Evolutionary conservation across 2,888 invertebrate species (phyloP), one percentile per base, ranked within the genome.

Genomic region (Leucoptera coffeella): DNA sequence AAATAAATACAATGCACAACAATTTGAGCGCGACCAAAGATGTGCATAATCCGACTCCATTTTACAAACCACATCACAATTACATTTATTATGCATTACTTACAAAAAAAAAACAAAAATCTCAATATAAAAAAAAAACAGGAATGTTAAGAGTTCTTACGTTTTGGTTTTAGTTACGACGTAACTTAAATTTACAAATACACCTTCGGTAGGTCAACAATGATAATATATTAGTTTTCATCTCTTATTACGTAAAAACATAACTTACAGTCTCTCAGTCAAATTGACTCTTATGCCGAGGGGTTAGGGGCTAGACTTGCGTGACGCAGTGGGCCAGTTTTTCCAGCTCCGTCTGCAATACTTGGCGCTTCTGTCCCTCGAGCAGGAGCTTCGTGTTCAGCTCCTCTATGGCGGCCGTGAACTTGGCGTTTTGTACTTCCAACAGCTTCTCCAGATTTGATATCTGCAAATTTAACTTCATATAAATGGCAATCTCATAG

Each of bases 241-340:
- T n/a, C n/a, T n/a, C n/a, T n/a, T n/a, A n/a, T n/a, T n/a, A n/a
- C n/a, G n/a, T n/a, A n/a, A n/a, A n/a, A n/a, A n/a, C n/a, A n/a
- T n/a, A n/a, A n/a, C n/a, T n/a, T n/a, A n/a, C n/a, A n/a, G 9
- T 15, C n/a, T 8, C 26, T 20, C 9, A n/a, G 9, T 29, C 34
- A 28, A 21, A 30, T 31, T 29, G 38, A 29, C 32, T 29, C 35
- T 20, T 26, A 13, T 32, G 35, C 35, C 38, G 29, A 29, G 21
- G 23, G 34, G 31, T 29, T 38, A 38, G 33, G 32, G 39, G 54
- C 54, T 75, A 82, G 52, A 83, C 83, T 55, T 82, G 81, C 45
- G 82, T 80, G 42, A 82, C 80, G 43, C 80, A 79, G 38, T 80
- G 78, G 35, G 78, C 77, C 32, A 84, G 64, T 50, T 82, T 84